Base-by-base conservation (phyloP, 1,140 invertebrate genomes). In the Elymnias hypermnestra region DNA sequence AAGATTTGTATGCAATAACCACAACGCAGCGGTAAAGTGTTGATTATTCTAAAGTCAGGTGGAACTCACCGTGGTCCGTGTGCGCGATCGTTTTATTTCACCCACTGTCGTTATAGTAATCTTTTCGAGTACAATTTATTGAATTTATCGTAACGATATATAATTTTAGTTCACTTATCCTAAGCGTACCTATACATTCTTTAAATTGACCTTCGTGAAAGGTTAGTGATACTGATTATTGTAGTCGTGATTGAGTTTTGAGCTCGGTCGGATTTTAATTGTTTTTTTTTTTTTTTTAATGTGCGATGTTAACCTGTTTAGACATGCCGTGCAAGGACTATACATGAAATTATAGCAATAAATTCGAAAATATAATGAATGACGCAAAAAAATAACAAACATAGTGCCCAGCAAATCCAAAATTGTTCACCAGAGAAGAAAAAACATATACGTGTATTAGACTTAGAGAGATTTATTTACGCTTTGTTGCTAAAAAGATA, bases 101-200 rank as follows among this genome's bases (percentile, higher is more conserved):
- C 29, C 29, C 29, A 33, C 29, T 33, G 29, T 33, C 29, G 7
- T 33, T 33, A 12, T 33, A 33, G 29, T 33, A 33, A 29, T 38
- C 15, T 38, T 25, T 38, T 67, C 67, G 68, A 74, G 75, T 72
- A 74, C 75, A 72, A 73, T 69, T 63, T 33, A 33, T 33, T 33
- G 8, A 71, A 47, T 56, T 59, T 63, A 60, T 61, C 42, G 55
- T 68, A 69, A 64, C 35, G 33, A 17, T 72, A 63, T 66, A 68
- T 67, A 53, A n/a, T n/a, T 75, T 82, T 72, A 76, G 73, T 81
- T 72, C 51, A 66, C 63, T 66, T 76, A 73, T 79, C 70, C 57
- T 81, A 78, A 81, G 74, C 67, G 64, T 82, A 84, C 73, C 78
- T 79, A 81, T 79, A 84, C 81, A 84, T 84, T 84, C 81, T 84